Base-by-base conservation (phyloP, 2,888 invertebrate species). In the Pedicia rivosa region DNA sequence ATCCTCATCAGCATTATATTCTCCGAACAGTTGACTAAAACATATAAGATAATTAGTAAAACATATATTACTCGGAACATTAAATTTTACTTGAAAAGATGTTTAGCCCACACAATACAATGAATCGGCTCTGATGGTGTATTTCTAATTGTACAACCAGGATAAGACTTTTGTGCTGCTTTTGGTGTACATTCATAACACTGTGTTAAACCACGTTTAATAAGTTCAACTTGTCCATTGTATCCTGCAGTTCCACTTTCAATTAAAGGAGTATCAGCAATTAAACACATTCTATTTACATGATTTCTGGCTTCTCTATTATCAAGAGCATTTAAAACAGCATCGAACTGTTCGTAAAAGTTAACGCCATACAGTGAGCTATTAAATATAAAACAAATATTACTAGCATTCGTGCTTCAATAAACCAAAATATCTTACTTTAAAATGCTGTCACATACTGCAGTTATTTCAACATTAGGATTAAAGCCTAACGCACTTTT, bases 51-150 rank as follows among this genome's bases (percentile, higher is more conserved):
- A 17, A 4, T 24, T 14, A 26, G 10, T 16, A 24, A n/a, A 20
- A 12, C 14, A 6, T 9, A 24, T 14, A 25, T n/a, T 17, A 25
- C 5, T 5, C 8, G 8, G 6, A 25, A 12, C 3, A 35, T 27
- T 38, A 38, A 35, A 16, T 63, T 72, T 67, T 62, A 87, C 82
- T 95, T 95, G 64, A 97, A 99, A 8, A 98, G 71, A 67, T 95
- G 94, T 60, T 99, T 99, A 0, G 94, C 87, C 98, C 98, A 99
- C 14, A 98, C 95, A 47, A 98, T 92, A 58, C 98, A 99, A 62
- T 99, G 98, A 47, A 98, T 94, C 0, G 91, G 91, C 58, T 98
- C 97, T 0, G 94, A 95, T 1, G 98, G 98, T 1, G 98, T 99
- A 57, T 99, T 99, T 28, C 98, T 71, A 47, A 99, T 99, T 2